phyloP scores from a whole-genome alignment of 2,113 vertebrate genomes.

The Zootoca vivipara region DNA sequence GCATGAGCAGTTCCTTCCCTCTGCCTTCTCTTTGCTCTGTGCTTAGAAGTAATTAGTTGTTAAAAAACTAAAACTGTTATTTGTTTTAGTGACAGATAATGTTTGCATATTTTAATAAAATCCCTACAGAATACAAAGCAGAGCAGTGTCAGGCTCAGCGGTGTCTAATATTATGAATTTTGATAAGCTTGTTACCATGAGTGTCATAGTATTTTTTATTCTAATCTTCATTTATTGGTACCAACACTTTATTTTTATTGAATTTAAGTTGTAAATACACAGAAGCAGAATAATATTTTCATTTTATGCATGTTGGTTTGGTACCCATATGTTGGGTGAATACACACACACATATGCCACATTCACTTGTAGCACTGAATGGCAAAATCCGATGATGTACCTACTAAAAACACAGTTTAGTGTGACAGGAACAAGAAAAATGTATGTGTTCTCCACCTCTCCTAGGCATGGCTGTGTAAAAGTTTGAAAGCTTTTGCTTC shows the following conservation, averaged over 20 bases:
- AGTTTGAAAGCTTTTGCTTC: neutral
- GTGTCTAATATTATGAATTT: neutral
- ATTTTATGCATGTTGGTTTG: neutral
- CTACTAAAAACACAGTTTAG: neutral
- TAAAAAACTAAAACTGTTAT: slow-evolving; percentile 10
- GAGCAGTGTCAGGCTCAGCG: neutral
- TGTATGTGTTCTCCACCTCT: neutral
- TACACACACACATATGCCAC: neutral
- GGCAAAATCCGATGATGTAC: neutral
- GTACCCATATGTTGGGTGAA: neutral
- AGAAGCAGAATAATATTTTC: neutral
- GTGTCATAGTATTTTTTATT: neutral
- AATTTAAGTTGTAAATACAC: neutral
- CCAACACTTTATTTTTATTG: neutral
- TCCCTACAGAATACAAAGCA: neutral
- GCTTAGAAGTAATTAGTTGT: neutral
- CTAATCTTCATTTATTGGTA: neutral
- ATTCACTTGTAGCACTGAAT: neutral
- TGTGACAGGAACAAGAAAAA: neutral
- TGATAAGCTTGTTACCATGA: neutral
- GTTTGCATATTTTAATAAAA: neutral
- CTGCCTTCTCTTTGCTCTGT: neutral
- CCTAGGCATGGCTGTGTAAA: neutral
- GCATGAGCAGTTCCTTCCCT: slow-evolving; percentile 4
- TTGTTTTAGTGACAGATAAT: slow-evolving; percentile 23